These are phyloP conservation scores for Phalacrocorax carbo DNA, from an alignment of 2,113 vertebrate genomes.

Conservation along the genomic window DNA sequence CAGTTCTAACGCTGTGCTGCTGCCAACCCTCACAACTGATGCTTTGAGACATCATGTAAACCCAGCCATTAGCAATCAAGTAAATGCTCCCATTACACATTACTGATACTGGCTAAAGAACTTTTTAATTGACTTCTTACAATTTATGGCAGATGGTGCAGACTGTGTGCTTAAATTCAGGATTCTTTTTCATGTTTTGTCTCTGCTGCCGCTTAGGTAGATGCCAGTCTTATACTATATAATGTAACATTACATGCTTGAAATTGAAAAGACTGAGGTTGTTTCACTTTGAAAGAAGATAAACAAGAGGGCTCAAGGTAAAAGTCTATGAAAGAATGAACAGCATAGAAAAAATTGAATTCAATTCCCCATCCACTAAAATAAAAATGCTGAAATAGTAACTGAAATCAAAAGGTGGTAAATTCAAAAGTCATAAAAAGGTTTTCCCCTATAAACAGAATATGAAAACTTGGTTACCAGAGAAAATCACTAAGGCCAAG, in stretches of 20 bases:
- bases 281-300: not conserved
- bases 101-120: conserved; percentile 68
- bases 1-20: conserved; percentile 57
- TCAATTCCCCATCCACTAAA: not conserved
- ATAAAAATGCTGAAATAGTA: not conserved
- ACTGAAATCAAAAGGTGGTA: not conserved
- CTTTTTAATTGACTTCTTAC: conserved; percentile 73
- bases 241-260: not conserved
- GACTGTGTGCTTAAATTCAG: not conserved
- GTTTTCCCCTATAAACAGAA: not conserved
- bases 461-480: not conserved
- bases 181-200: not conserved
- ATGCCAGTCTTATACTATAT: not conserved
- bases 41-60: conserved; percentile 70
- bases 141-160: conserved; percentile 50
- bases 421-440: not conserved
- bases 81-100: conserved; percentile 67
- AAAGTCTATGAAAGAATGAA: not conserved
- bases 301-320: not conserved
- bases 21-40: conserved; percentile 60
- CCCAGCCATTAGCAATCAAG: conserved; percentile 70
- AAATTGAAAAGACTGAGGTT: not conserved
- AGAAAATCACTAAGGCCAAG: not conserved
- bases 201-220: not conserved
- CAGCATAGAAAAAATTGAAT: not conserved